These are phyloP conservation scores for Drosophila basisetae DNA, from an alignment of 2,888 invertebrate genomes.

Conservation along the genomic window DNA sequence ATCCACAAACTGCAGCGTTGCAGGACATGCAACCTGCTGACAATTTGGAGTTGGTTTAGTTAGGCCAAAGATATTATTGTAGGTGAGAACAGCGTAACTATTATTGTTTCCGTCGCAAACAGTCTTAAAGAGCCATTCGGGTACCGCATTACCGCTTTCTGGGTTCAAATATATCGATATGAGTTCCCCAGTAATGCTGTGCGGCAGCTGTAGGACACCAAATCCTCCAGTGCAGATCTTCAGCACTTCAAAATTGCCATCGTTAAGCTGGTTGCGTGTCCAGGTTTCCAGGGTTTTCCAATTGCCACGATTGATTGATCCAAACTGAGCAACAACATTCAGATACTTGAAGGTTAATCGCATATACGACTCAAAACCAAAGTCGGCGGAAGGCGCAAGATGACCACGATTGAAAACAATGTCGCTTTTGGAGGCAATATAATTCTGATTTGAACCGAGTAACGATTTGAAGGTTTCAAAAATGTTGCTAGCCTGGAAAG, in stretches of 20 bases:
- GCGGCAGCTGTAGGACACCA: constrained; percentile 33
- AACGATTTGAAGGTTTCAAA: constrained; percentile 45
- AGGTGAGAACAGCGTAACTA: constrained; percentile 41
- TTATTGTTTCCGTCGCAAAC: constrained; percentile 15
- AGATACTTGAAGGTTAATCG: constrained; percentile 85
- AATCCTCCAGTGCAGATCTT: constrained; percentile 53
- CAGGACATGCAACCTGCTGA: constrained; percentile 12
- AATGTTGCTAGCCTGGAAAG: constrained; percentile 44
- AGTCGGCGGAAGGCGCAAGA: constrained; percentile 86
- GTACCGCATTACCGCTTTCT: constrained; percentile 34
- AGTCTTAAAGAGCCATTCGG: constrained; percentile 58
- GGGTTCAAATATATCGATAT: constrained; percentile 34
- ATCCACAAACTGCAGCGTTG: not conserved
- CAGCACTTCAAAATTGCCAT: not conserved
- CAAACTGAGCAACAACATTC: constrained; percentile 86
- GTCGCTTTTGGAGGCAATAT: not conserved
- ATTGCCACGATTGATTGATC: constrained; percentile 86
- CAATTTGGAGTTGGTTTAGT: constrained; percentile 22
- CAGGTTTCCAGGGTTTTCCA: constrained; percentile 86
- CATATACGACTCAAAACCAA: constrained; percentile 85
- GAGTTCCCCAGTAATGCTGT: not conserved
- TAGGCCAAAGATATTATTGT: constrained; percentile 41
- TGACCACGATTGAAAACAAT: constrained; percentile 85
- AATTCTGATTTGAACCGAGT: constrained; percentile 38
- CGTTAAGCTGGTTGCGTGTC: constrained; percentile 60